Percentiles rank a stretch among this genome's conserved stretches.
These are phyloP conservation scores for Gymnocephalus cernua DNA, from an alignment of 2,113 vertebrate species.

Conservation along the genomic window DNA sequence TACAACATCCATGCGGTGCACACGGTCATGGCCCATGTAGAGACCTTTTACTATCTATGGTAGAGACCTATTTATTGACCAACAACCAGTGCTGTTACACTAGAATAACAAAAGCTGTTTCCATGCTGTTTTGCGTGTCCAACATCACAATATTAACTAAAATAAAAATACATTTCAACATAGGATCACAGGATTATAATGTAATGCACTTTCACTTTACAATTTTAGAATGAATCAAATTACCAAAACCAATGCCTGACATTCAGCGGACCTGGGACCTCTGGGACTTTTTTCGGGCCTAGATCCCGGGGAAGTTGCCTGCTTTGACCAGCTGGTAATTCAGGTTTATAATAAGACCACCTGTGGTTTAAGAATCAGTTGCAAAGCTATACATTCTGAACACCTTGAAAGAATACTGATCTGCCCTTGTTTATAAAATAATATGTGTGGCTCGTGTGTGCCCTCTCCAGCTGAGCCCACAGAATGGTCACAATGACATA, in stretches of 20 bases:
- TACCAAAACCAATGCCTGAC: background rate
- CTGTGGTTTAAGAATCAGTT: background rate
- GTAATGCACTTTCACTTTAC: background rate
- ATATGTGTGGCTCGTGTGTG: background rate
- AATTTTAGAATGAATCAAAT: background rate
- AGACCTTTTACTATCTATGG: no score
- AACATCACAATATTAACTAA: background rate
- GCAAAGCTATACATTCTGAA: background rate
- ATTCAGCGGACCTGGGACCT: background rate
- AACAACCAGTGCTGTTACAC: background rate
- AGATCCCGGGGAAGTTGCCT: no score
- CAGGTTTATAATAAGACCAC: background rate
- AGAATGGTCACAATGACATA: background rate
- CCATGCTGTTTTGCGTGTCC: no score
- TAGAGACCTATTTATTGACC: no score
- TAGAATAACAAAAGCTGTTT: background rate
- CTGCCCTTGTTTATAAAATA: background rate
- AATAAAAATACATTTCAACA: background rate
- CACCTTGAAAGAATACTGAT: background rate
- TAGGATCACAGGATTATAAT: background rate
- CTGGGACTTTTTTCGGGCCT: background rate
- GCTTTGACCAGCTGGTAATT: background rate
- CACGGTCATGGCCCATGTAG: background rate
- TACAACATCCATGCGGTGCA: no score
- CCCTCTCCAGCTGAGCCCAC: background rate